Evolutionary conservation across 2,797 vertebrate genomes (phyloP), one percentile per base, ranked within the genome.

Genomic region (Lophius americanus): DNA sequence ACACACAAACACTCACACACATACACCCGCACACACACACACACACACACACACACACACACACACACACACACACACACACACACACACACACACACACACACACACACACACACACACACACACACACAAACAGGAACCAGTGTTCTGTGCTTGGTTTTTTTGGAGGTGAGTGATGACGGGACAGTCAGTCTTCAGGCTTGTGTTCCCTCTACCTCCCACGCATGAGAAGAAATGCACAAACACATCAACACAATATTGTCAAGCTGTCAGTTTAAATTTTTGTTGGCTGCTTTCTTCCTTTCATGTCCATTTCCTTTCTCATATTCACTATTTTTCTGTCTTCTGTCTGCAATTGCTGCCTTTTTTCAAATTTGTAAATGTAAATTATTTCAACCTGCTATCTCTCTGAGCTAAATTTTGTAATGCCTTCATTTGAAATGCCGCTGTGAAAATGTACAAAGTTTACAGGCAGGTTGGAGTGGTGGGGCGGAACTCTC

Each of bases 171-270:
- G 58, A 68, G 33, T 8, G 63, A 52, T 63, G 41, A 39, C 59
- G 14, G 64, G 65, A 72, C 66, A 50, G 12, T 67, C 64, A 52
- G 53, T 7, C 36, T 62, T 23, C n/a, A n/a, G 37, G 49, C 42
- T 44, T 36, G 36, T 53, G 53, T 69, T 53, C 44, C 23, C 23
- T 23, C 23, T 23, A 23, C 23, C 23, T 23, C 23, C 23, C 57
- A 52, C n/a, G 47, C 56, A 43, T 39, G 37, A 73, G 46, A 54
- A 49, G 13, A 70, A 63, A 68, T 8, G 49, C n/a, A 58, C 14
- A 47, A 23, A 42, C 9, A 10, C 43, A 44, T 5, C 3, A 3
- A 4, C 23, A 60, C 35, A 73, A 8, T 39, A 44, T 9, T 11
- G 33, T 43, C n/a, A 10, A 52, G 2, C 32, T 9, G 9, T n/a